These are phyloP conservation scores for Pteropus rufus DNA, from an alignment of 2,797 vertebrate species.

Conservation along the genomic window DNA sequence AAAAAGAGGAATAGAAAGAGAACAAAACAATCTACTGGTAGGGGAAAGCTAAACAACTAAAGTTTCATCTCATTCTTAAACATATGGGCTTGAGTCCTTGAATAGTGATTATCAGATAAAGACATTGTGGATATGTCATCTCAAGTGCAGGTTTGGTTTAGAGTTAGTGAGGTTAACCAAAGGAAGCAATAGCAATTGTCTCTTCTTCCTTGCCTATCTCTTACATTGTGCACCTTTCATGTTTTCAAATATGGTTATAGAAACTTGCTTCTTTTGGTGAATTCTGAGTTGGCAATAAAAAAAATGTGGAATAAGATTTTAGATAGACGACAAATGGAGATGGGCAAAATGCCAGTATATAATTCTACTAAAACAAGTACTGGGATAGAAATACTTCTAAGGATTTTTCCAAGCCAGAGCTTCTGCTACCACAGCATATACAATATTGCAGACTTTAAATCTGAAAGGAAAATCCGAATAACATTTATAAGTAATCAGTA, in stretches of 20 bases:
- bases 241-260: too few species aligned
- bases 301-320: neutral
- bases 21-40: neutral
- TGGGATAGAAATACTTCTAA: neutral
- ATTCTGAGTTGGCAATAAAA: neutral
- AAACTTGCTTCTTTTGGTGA: neutral
- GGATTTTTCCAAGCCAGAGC: neutral
- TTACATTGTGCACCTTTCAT: too few species aligned
- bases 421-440: neutral
- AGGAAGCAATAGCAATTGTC: too few species aligned
- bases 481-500: neutral
- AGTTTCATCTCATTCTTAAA: neutral
- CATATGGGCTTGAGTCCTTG: neutral
- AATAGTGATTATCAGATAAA: conserved; percentile 35
- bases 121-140: neutral
- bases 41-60: neutral
- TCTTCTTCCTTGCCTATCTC: too few species aligned
- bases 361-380: neutral
- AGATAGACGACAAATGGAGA: neutral
- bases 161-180: too few species aligned
- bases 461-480: neutral
- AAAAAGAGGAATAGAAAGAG: neutral
- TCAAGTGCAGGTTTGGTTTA: neutral
- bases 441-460: neutral
- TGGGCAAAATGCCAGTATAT: neutral